Base-by-base conservation (phyloP, 35 echinoderm and acorn worm species). In the Hemicentrotus pulcherrimus region DNA sequence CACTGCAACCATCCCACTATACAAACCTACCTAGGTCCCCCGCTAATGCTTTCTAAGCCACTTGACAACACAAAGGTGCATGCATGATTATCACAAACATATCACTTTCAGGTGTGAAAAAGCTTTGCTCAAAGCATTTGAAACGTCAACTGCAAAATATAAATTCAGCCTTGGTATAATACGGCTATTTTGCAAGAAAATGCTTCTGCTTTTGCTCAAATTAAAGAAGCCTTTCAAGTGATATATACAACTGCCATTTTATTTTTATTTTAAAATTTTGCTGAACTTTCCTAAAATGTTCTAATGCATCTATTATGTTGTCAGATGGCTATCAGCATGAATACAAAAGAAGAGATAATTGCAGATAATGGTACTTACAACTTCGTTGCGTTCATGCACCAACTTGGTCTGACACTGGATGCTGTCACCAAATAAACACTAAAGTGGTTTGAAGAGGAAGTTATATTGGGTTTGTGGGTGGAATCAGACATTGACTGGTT, bases 301-400 rank as follows among this genome's bases (percentile, higher is more conserved):
- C 65, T 78, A 90, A 90, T 90, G 88, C 88, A 90, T 90, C 31
- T 90, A 90, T 41, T 90, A 46, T 90, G 46, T 90, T 90, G 88
- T 90, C 88, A 90, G 46, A 90, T 90, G 88, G 88, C 88, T 90
- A 47, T 45, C 32, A 90, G 88, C 88, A 90, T 90, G 88, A 46
- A 90, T 45, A 90, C 12, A 46, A 89, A 58, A 71, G 18, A 78
- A 78, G 65, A 78, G 65, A 78, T 78, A 78, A 45, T 90, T 45
- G 88, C 88, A 90, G 91, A 31, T 93, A 47, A 31, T 47, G 45
- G 91, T 93, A 93, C 91, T 93, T 93, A 93, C 91, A 93, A 90
- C 12, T 90, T 93, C 48, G 91, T 47, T 55, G 91, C 6, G 28
- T 50, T 58, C 91, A 93, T 58, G 45, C 91, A 93, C 91, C 48